Percentiles rank a stretch among this genome's conserved stretches.
phyloP scores from a whole-genome alignment of 1,140 invertebrate genomes.

The Harlomillsia oculata region DNA sequence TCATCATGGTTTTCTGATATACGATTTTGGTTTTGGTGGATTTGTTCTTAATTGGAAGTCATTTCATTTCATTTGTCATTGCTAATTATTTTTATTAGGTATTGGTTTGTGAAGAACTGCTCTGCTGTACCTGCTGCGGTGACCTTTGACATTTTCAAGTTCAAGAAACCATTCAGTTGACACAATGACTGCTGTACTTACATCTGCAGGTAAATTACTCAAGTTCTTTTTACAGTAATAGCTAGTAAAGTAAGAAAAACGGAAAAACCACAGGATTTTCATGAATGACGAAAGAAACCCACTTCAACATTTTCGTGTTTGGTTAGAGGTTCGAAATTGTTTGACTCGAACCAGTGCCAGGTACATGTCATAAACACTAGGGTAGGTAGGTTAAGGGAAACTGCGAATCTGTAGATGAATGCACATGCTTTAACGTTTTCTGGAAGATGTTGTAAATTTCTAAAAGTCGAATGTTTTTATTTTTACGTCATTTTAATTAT shows the following conservation, averaged over 20 bases:
- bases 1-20: too few relatives aligned
- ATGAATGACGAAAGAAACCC: too few relatives aligned
- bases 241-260: too few relatives aligned
- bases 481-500: neutral
- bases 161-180: too few relatives aligned
- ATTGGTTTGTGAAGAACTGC: neutral
- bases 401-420: neutral
- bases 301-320: neutral
- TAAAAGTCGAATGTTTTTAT: neutral
- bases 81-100: too few relatives aligned
- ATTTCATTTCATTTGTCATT: too few relatives aligned
- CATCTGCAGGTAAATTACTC: conserved; percentile 24
- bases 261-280: too few relatives aligned
- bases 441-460: neutral
- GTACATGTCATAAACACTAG: neutral
- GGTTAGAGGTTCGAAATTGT: neutral
- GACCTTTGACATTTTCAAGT: too few relatives aligned
- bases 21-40: too few relatives aligned
- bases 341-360: neutral
- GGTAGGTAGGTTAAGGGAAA: neutral
- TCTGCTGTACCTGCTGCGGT: too few relatives aligned
- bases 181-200: conserved; percentile 24
- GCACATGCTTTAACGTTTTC: neutral
- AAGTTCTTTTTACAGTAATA: too few relatives aligned
- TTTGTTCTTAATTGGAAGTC: too few relatives aligned